These are phyloP conservation scores for Tachypleus tridentatus DNA, from an alignment of 1,140 invertebrate genomes.

Conservation along the genomic window DNA sequence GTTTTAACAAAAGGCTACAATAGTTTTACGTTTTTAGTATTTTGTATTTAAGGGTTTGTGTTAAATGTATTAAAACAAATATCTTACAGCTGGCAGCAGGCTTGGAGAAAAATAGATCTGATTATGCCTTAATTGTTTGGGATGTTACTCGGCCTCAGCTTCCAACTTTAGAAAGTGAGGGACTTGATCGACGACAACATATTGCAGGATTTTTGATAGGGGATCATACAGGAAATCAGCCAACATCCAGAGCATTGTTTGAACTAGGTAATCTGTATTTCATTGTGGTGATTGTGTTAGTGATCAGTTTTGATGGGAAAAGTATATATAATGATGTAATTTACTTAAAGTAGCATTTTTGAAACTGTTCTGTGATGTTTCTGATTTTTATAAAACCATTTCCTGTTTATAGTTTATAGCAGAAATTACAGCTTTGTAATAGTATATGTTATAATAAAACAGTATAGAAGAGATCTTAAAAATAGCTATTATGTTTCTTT, in stretches of 20 bases:
- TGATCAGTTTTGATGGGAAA: background rate
- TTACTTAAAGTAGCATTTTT: too few relatives aligned
- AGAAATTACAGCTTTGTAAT: too few relatives aligned
- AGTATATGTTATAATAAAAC: too few relatives aligned
- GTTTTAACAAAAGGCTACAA: too few relatives aligned
- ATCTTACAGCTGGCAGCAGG: slow-evolving; percentile 53
- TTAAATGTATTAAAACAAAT: background rate
- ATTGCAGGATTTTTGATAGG: slow-evolving; percentile 19
- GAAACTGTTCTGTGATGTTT: too few relatives aligned
- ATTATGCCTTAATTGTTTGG: slow-evolving; percentile 35
- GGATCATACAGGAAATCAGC: slow-evolving; percentile 29
- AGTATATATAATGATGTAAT: too few relatives aligned
- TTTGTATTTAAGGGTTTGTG: background rate
- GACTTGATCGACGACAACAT: background rate
- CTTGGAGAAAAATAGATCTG: slow-evolving; percentile 66
- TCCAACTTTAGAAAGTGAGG: slow-evolving; percentile 7
- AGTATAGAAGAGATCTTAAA: too few relatives aligned
- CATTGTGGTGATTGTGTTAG: background rate
- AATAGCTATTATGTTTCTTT: too few relatives aligned
- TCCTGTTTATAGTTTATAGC: too few relatives aligned
- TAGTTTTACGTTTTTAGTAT: too few relatives aligned
- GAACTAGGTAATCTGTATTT: slow-evolving; percentile 14
- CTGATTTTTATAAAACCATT: too few relatives aligned
- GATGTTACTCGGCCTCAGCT: slow-evolving; percentile 27
- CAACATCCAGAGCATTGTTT: slow-evolving; percentile 24